Evolutionary conservation across 2,797 vertebrate species (phyloP), one percentile per base, ranked within the genome.

Genomic region (Sebastes itinus): DNA sequence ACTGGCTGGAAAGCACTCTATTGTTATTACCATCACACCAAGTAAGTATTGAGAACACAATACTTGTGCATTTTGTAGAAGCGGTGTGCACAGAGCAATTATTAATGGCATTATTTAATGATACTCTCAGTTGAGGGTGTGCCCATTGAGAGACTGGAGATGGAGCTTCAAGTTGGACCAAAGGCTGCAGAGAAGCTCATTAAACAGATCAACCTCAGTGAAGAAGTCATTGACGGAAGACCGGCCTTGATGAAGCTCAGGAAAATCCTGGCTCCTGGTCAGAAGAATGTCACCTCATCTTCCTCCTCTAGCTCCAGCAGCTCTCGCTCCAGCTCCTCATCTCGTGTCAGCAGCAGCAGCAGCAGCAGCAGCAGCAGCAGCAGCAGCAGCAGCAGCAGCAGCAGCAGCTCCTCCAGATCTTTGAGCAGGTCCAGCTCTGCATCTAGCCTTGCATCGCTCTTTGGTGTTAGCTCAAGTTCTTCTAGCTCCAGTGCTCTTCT

Each of bases 91-190:
- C 11, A 49, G 27, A 75, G 2, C 16, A 55, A 25, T 12, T 22
- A 46, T 38, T 77, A 62, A 73, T 46, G 1, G 0, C 4, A 68
- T 68, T 28, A 67, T 81, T 23, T 27, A 12, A 61, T 75, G 23
- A 55, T 23, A 11, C 27, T 83, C 87, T 63, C 68, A 95, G 94
- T 84, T 90, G 90, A 93, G 90, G 95, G 88, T 55, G 83, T 83
- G 82, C 66, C 55, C 3, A 75, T 96, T 74, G 95, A 97, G 79
- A 97, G 92, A 93, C 87, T 97, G 55, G 89, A 94, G 74, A 20
- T 97, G 71, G 96, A 97, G 71, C 30, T 97, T 59, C 94, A 96
- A 58, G 58, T 94, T 73, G 96, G 96, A 91, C 86, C 94, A 78
- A 95, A 83, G 74, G 94, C 95, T 80, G 94, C 94, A 85, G 91